phyloP scores from a whole-genome alignment of 2,113 vertebrate genomes.

The Myrmecobius fasciatus region DNA sequence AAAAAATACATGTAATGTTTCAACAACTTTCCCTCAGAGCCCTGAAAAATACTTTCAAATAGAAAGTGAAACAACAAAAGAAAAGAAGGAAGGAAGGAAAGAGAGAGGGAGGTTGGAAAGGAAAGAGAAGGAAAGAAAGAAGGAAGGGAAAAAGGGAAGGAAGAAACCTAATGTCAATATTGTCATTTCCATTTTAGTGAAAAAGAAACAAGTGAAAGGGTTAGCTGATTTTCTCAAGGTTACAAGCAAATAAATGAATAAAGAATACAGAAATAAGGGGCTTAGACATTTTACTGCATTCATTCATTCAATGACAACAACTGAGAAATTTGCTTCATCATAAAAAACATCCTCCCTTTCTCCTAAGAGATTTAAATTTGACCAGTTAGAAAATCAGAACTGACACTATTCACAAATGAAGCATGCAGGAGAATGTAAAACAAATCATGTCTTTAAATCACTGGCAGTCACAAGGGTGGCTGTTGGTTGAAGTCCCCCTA shows the following conservation, averaged over 20 bases:
- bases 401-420: background rate
- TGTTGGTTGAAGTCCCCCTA: constrained; percentile 11
- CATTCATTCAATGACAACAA: background rate
- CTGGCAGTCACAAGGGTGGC: background rate
- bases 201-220: constrained; percentile 32
- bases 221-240: constrained; percentile 21
- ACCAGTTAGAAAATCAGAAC: constrained; percentile 44
- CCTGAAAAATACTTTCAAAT: constrained; percentile 44
- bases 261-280: background rate
- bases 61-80: background rate
- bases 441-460: constrained; percentile 7
- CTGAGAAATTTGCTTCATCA: constrained; percentile 22
- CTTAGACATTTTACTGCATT: constrained; percentile 16
- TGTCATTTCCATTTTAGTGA: constrained; percentile 19
- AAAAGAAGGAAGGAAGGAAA: background rate
- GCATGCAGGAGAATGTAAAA: background rate
- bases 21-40: constrained; percentile 52
- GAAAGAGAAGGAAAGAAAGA: constrained; percentile 20
- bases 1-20: constrained; percentile 32
- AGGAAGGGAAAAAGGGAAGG: background rate
- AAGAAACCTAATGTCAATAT: constrained; percentile 42
- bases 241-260: constrained; percentile 4
- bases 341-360: constrained; percentile 18
- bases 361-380: constrained; percentile 21
- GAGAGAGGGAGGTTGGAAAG: too few relatives aligned